phyloP scores from a whole-genome alignment of 2,797 vertebrate genomes.

The Prionace glauca region DNA sequence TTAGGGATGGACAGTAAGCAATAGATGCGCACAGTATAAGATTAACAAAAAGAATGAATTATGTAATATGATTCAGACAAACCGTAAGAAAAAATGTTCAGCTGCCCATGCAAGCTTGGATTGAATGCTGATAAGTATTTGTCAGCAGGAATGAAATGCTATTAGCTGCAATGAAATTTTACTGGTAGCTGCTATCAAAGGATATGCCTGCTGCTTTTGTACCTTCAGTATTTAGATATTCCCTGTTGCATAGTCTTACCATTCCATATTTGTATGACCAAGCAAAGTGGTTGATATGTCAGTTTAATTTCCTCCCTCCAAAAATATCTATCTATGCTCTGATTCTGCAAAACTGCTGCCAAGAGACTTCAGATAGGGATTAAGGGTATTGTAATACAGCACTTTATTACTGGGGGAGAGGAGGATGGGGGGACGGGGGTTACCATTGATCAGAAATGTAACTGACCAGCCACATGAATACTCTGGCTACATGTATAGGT shows the following conservation, averaged over 20 bases:
- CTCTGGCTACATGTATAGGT: too few species aligned
- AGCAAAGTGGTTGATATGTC: not conserved
- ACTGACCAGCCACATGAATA: too few species aligned
- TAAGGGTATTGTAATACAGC: not conserved
- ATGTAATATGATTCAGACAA: not conserved
- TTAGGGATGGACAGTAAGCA: not conserved
- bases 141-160: slow-evolving; percentile 10
- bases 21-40: not conserved
- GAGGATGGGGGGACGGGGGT: too few species aligned
- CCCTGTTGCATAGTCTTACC: not conserved
- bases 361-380: not conserved
- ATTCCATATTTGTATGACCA: not conserved
- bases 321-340: not conserved
- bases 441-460: too few species aligned
- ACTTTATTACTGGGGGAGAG: not conserved
- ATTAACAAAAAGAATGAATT: not conserved
- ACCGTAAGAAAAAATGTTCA: not conserved
- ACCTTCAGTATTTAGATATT: not conserved
- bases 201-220: not conserved
- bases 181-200: not conserved
- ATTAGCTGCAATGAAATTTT: not conserved
- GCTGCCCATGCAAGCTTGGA: not conserved
- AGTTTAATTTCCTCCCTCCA: not conserved
- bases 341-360: not conserved
- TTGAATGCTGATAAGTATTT: not conserved